phyloP scores from a whole-genome alignment of 2,113 vertebrate species.

The Lepus timidus region DNA sequence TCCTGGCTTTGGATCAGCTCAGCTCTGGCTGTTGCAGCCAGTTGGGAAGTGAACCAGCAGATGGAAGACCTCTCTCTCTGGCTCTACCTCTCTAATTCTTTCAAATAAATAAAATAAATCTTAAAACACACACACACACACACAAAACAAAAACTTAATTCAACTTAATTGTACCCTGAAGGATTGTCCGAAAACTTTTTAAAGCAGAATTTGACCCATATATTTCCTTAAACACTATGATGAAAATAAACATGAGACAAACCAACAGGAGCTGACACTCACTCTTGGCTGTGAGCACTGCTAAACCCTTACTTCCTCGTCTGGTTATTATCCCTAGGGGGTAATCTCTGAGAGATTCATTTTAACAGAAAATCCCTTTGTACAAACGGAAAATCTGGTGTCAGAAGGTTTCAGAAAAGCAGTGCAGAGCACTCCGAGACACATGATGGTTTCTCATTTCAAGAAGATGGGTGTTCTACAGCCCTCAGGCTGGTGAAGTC shows the following conservation, averaged over 20 bases:
- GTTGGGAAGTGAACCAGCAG: no score
- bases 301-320: not conserved
- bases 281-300: not conserved
- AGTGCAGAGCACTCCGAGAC: not conserved
- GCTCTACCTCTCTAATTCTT: no score
- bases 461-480: not conserved
- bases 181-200: constrained; percentile 33
- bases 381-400: constrained; percentile 34
- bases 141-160: not conserved
- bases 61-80: no score
- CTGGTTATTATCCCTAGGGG: not conserved
- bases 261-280: not conserved
- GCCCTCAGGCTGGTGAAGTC: not conserved
- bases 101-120: no score
- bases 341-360: not conserved
- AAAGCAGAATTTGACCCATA: constrained; percentile 26
- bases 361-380: not conserved
- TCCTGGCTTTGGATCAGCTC: no score
- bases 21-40: no score
- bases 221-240: constrained; percentile 7
- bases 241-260: constrained; percentile 10
- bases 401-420: constrained; percentile 20
- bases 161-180: not conserved
- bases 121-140: no score
- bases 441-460: not conserved